Evolutionary conservation across 2,888 invertebrate species (phyloP), one percentile per base, ranked within the genome.

Genomic region (Diloba caeruleocephala): DNA sequence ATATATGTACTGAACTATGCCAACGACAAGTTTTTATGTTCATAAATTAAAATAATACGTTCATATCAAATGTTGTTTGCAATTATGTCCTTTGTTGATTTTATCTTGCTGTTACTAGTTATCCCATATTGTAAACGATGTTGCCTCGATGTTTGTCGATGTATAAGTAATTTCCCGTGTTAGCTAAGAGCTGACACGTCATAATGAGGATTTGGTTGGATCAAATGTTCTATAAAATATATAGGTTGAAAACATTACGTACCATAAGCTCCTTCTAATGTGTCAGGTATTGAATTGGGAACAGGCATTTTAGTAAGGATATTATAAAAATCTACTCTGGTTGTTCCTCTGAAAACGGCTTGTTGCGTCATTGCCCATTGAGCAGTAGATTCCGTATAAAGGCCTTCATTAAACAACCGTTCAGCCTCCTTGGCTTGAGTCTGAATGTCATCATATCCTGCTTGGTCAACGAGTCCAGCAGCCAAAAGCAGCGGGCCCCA

Each of bases 401-500:
- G 71, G 0, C 94, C 95, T 1, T 78, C 82, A 14, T 96, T 92
- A 10, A 96, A 94, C 0, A 95, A 91, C 0, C 87, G 66, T 78
- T 95, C 94, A 0, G 96, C 94, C 58, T 84, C 82, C 29, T 91
- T 74, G 0, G 97, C 97, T 0, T 91, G 85, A 1, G 68, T 75
- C 68, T 95, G 94, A 13, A 97, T 95, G 3, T 79, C 77, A 1
- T 94, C 87, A 67, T 95, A 94, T 0, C 97, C 97, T 42, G 84
- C 81, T 34, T 94, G 89, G 82, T 97, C 97, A 9, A 97, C 94
- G 55, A 97, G 91, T 3, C 96, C 96, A 85, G 96, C 95, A 10
- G 96, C 94, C 17, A 96, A 93, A 6, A 98, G 93, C 72, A 96
- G 95, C 0, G 96, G 96, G 0, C 96, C 97, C 98, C 98, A 98